A percentile compares a stretch with the other conserved stretches of the same genome.
phyloP scores from a whole-genome alignment of 2,888 invertebrate species.

The Epirrita christyi region DNA sequence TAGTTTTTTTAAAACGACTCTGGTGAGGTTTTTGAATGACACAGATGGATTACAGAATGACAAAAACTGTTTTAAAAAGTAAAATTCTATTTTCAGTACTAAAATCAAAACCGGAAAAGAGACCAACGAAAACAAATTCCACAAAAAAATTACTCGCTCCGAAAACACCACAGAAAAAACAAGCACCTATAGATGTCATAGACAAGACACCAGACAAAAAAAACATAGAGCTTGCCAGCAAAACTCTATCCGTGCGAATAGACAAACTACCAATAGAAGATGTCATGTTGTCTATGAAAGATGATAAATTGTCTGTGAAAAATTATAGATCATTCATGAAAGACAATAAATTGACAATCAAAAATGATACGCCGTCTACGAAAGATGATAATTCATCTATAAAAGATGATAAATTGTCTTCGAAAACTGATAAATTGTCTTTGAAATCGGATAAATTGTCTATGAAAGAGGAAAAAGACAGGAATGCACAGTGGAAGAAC shows the following conservation, averaged over 20 bases:
- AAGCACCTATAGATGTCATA: constrained; percentile 11
- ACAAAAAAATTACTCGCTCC: constrained; percentile 8
- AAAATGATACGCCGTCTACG: constrained; percentile 16
- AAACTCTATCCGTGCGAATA: constrained; percentile 20
- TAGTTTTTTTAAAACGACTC: too few relatives aligned
- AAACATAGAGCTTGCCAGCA: constrained; percentile 8
- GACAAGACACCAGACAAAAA: constrained; percentile 33
- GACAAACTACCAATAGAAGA: constrained; percentile 18
- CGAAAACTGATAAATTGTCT: constrained; percentile 28
- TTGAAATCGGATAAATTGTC: constrained; percentile 27
- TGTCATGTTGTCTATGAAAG: constrained; percentile 10
- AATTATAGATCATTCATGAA: constrained; percentile 28
- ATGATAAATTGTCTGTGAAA: constrained; percentile 22
- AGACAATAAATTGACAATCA: constrained; percentile 25
- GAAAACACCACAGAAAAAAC: constrained; percentile 22
- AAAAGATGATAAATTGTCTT: constrained; percentile 19
- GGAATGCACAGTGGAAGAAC: constrained; percentile 45
- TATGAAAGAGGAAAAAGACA: constrained; percentile 17
- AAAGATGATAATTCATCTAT: constrained; percentile 5
- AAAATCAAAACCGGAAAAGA: constrained; percentile 65
- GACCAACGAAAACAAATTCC: constrained; percentile 36
- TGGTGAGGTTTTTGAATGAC: too few relatives aligned
- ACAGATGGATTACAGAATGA: too few relatives aligned
- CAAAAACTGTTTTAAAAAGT: background rate
- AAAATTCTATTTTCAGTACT: constrained; percentile 48